phyloP scores from a whole-genome alignment of 2,113 vertebrate species.

The Trochalopteron elliotii region DNA sequence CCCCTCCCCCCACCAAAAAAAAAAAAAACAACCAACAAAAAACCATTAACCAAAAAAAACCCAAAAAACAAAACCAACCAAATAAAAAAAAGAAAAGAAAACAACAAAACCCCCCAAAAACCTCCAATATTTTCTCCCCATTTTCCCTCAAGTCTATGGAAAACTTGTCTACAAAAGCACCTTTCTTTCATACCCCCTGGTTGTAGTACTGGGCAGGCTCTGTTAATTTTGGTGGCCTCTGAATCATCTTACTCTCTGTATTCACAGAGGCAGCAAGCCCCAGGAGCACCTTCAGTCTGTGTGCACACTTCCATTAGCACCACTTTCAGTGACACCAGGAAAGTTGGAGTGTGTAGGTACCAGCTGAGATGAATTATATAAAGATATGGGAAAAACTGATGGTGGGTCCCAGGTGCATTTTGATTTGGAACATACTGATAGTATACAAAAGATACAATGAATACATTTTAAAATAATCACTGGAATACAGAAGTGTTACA shows the following conservation, averaged over 20 bases:
- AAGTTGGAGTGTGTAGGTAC: neutral
- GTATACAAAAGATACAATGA: neutral
- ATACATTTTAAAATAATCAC: neutral
- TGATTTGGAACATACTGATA: neutral
- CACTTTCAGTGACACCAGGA: fast-evolving
- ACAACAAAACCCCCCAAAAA: too few relatives aligned
- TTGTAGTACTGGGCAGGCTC: neutral
- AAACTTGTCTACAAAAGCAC: neutral
- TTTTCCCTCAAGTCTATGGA: neutral
- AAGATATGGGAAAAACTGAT: neutral
- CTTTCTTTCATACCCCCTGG: neutral
- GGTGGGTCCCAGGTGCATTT: neutral
- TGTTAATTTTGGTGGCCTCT: neutral
- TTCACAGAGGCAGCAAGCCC: neutral
- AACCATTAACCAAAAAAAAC: neutral
- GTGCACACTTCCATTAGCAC: fast-evolving
- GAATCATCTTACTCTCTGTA: neutral
- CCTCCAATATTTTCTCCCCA: fast-evolving
- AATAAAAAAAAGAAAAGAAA: too few relatives aligned
- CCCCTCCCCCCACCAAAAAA: fast-evolving
- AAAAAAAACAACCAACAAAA: too few relatives aligned
- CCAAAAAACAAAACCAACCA: neutral
- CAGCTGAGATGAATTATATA: neutral
- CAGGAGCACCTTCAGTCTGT: neutral
- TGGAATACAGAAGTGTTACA: neutral